Base-by-base conservation (phyloP, 2,797 vertebrate genomes). In the Propithecus deckenii region DNA sequence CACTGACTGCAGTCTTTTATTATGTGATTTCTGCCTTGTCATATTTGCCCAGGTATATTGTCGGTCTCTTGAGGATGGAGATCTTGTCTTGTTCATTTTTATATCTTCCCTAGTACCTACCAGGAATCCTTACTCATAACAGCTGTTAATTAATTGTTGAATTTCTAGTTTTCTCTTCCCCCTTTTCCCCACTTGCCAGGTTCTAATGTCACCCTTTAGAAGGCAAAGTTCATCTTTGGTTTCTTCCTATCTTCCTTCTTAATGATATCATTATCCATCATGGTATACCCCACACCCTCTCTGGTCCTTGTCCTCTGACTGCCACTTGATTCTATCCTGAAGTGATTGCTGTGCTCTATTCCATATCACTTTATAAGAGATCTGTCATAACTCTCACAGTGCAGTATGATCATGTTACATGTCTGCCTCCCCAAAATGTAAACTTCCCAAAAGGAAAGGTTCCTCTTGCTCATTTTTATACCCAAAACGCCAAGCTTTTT, bases 71-170 rank as follows among this genome's bases (percentile, higher is more conserved):
- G 76, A 83, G 6, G 41, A 61, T 86, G 41, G 85, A 55, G 46
- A 43, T 93, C 55, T 72, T 72, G 5, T 83, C 78, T 59, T 78
- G 14, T 52, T 85, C 10, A 48, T 48, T 96, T 94, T 93, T 92
- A 38, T 81, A 55, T 90, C 55, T 92, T 96, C 46, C 30, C 18
- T 72, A 69, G 96, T 90, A 76, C 72, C 35, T 81, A 13, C 30
- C 28, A 67, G 32, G 38, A 94, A 76, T 85, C 32, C 38, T 89
- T 78, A 35, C 52, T 91, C 4, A 55, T 43, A 30, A 50, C 14
- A 89, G 87, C 41, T 95, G 89, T 41, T 86, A 79, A 84, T 89
- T 85, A 92, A 81, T 86, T 52, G 22, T 48, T 93, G 38, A 78
- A 43, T 83, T 95, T 76, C n/a, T 95, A 3, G 43, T 96, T 91